Evolutionary conservation across 2,797 vertebrate species (phyloP), one percentile per base, ranked within the genome.

Genomic region (Siniperca undulata): DNA sequence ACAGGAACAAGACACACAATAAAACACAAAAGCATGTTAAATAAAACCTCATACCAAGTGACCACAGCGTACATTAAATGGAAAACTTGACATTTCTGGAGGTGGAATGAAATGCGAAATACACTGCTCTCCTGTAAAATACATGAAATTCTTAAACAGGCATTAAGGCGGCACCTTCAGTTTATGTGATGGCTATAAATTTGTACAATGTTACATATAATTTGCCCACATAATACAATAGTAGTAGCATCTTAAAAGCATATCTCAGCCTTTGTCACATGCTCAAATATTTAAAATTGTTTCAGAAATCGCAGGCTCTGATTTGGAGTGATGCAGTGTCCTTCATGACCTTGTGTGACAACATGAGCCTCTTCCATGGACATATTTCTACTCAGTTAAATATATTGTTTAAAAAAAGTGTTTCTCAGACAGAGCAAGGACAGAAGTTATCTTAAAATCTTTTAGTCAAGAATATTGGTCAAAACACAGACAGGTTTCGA

Each of bases 261-360:
- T 2, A 50, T 56, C 19, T 75, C 42, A 40, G 40, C 56, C 30
- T 78, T 69, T 62, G 46, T 58, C 70, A 77, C 22, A 17, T n/a
- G 30, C 30, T 65, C 36, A 74, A 5, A 68, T 65, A 16, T 30
- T 77, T 11, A 34, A 50, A 52, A 16, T 36, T 53, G 16, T 72
- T 65, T 44, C 3, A 14, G 38, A 78, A 71, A 66, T 66, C 1
- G 74, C 86, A 80, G 76, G 74, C 71, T 85, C 85, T 78, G 64
- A 80, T 81, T 78, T 70, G 59, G 72, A 74, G 71, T 84, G 81
- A 91, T 78, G 89, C 70, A 77, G 48, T 82, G 65, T 92, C 77
- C 62, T 55, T 77, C 16, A 58, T 78, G 75, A 88, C 75, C 77
- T 83, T 89, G 73, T 74, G 50, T 13, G n/a, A 72, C 19, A 36